Base-by-base conservation (phyloP, 2,113 vertebrate species). In the Maccullochella peelii region DNA sequence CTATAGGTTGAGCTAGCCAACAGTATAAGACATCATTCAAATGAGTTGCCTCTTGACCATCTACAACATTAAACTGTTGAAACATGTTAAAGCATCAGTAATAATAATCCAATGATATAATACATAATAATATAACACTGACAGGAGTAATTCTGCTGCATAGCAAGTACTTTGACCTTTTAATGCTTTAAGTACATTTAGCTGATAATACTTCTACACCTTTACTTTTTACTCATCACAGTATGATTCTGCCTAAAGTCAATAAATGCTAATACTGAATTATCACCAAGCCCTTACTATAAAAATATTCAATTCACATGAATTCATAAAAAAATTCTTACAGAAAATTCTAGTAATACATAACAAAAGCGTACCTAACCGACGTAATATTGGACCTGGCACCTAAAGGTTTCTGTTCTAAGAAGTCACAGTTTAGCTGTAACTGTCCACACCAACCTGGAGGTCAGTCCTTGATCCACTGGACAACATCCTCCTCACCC, bases 381-480 rank as follows among this genome's bases (percentile, higher is more conserved):
- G 14, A 59, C 0, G 2, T 63, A 27, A 7, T 21, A 18, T 7
- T 49, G 58, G 15, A 27, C 33, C 49, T 47, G 8, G 59, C 21
- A 5, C 30, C 18, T 38, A 20, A 54, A 40, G 33, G 33, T 21
- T 36, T 16, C 23, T 55, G 16, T 14, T 63, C 23, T 6, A 38
- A 54, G 14, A 40, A 52, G 20, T 65, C 44, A 8, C 20, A n/a
- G 23, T 50, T 42, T 20, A 59, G 58, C 47, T 36, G 20, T 30
- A 21, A 30, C 23, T 50, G 12, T 27, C 23, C 71, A 30, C 27
- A 55, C 14, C 54, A 49, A 3, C 38, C 23, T 73, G 73, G 52
- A 84, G 49, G 80, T 79, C 78, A 52, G 20, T 40, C 71, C 76
- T 50, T 8, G 18, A 30, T 38, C 62, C 54, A 70, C 27, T 69